Conservation (phyloP, 1,140 invertebrate genomes). For the Megalopta genalis region DNA sequence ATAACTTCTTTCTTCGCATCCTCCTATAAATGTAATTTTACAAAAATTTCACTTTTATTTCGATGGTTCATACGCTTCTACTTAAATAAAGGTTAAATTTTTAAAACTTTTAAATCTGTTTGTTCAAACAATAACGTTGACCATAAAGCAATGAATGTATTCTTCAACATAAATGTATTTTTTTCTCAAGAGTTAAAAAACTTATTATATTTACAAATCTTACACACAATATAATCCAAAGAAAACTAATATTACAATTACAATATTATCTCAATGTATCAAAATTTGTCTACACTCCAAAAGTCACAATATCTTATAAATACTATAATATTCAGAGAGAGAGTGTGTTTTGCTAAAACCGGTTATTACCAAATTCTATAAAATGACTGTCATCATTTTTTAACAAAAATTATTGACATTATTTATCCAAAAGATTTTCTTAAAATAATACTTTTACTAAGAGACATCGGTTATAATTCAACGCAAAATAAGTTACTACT, state of each 20-base stretch:
- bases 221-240: constrained; percentile 36
- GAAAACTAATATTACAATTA: constrained; percentile 41
- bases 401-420: constrained; percentile 42
- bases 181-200: constrained; percentile 29
- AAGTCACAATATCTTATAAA: constrained; percentile 45
- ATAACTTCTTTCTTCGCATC: constrained; percentile 51
- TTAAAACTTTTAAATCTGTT: constrained; percentile 25
- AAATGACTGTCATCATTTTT: constrained; percentile 14
- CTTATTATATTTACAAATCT: constrained; percentile 43
- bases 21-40: constrained; percentile 52
- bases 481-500: constrained; percentile 74
- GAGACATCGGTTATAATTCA: constrained; percentile 62
- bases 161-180: constrained; percentile 28
- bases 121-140: constrained; percentile 36
- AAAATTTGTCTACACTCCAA: constrained; percentile 41
- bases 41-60: constrained; percentile 38
- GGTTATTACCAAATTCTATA: not conserved
- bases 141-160: constrained; percentile 25
- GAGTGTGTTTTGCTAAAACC: not conserved
- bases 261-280: constrained; percentile 50
- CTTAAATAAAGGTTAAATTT: constrained; percentile 36
- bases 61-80: constrained; percentile 11
- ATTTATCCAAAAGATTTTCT: constrained; percentile 40
- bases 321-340: not conserved
- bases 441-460: constrained; percentile 55